These are phyloP conservation scores for Plotosus lineatus DNA, from an alignment of 2,113 vertebrate species.

Conservation along the genomic window DNA sequence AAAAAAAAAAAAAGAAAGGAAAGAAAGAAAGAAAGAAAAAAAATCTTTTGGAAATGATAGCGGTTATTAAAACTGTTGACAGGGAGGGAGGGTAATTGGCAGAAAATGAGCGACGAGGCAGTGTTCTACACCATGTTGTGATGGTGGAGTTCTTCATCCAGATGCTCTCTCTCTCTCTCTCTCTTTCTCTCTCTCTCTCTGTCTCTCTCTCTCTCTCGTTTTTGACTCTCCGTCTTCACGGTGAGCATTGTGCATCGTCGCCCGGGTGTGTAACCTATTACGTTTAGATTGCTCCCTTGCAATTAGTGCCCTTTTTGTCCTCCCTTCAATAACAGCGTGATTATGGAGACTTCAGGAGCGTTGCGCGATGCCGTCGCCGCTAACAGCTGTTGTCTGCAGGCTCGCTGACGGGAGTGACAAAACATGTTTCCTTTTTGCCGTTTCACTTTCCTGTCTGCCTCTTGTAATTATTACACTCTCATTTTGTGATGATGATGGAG, in stretches of 20 bases:
- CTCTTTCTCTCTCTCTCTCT: slow-evolving; percentile 38
- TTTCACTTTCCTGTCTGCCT: slow-evolving; percentile 84
- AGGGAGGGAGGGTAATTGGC: slow-evolving; percentile 99
- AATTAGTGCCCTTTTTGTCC: slow-evolving; percentile 99
- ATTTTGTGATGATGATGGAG: slow-evolving; percentile 78
- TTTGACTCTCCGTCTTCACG: slow-evolving; percentile 66
- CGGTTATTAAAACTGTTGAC: slow-evolving; percentile 99
- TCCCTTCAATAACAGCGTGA: slow-evolving; percentile 99
- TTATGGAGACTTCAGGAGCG: slow-evolving; percentile 99
- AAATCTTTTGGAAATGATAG: slow-evolving; percentile 95
- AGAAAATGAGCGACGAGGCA: slow-evolving; percentile 97
- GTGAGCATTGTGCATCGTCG: slow-evolving; percentile 93
- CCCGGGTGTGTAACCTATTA: slow-evolving; percentile 99
- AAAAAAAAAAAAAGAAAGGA: slow-evolving; percentile 54
- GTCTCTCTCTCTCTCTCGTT: background rate
- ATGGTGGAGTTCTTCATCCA: slow-evolving; percentile 25
- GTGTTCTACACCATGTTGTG: slow-evolving; percentile 92
- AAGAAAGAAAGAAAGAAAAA: slow-evolving; percentile 58
- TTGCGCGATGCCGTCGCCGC: slow-evolving; percentile 97
- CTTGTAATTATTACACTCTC: slow-evolving; percentile 82
- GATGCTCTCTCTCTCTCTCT: slow-evolving; percentile 30
- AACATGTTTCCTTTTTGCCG: slow-evolving; percentile 96
- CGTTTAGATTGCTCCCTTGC: slow-evolving; percentile 99
- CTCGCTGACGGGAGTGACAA: slow-evolving; percentile 98
- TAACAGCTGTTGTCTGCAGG: slow-evolving; percentile 99